Evolutionary conservation across 1,140 invertebrate species (phyloP).

Genomic region (Forficula auricularia): DNA sequence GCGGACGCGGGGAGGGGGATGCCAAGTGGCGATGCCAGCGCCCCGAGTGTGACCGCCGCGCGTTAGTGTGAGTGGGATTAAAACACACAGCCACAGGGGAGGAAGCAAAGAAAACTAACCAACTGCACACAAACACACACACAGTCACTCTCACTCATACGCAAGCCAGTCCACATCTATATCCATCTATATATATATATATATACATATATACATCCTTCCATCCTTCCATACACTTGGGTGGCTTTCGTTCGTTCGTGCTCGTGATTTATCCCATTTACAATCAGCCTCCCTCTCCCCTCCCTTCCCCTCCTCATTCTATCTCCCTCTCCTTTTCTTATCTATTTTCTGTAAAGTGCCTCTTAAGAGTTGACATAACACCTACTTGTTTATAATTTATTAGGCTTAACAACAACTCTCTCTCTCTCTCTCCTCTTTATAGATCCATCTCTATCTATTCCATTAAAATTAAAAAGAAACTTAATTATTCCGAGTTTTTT

Average conservation of each 20-base stretch:
- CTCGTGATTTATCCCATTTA: constrained; percentile 28
- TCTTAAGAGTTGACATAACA: too few relatives aligned
- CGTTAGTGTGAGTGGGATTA: constrained; percentile 21
- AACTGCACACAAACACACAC: constrained; percentile 1
- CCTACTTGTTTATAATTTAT: too few relatives aligned
- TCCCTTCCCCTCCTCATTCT: constrained; percentile 5
- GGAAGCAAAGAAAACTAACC: constrained; percentile 29
- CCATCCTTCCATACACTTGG: constrained; percentile 9
- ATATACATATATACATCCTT: too few relatives aligned
- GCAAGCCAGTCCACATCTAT: too few relatives aligned
- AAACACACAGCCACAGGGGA: constrained; percentile 31
- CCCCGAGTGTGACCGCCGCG: constrained; percentile 18
- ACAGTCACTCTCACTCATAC: neutral
- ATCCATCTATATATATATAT: too few relatives aligned
- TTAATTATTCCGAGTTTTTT: too few relatives aligned
- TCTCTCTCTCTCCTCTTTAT: too few relatives aligned
- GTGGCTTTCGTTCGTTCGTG: constrained; percentile 24
- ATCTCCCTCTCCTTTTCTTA: constrained; percentile 1
- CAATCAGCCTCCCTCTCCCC: constrained; percentile 13
- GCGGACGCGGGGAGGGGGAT: constrained; percentile 14
- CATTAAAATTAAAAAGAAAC: too few relatives aligned
- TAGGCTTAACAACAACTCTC: too few relatives aligned
- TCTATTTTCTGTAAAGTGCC: too few relatives aligned
- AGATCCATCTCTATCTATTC: too few relatives aligned
- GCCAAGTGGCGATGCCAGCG: constrained; percentile 31